Conservation (phyloP, 2,888 invertebrate genomes). For the Ypsolopha sequella region DNA sequence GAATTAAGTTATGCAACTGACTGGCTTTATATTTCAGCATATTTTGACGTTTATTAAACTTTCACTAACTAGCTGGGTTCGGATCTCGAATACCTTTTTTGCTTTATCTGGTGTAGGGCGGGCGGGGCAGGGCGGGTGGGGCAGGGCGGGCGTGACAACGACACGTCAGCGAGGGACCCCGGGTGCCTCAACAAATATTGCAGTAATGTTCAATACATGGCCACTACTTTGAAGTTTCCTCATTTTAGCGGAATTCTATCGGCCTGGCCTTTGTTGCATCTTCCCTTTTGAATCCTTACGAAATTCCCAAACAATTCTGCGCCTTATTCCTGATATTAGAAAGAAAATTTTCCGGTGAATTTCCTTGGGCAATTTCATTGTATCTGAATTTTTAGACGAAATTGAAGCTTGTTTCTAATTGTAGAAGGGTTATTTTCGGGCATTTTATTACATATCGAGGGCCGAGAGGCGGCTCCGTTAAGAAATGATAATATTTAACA, state of each 20-base stretch:
- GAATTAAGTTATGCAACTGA: no score
- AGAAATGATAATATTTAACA: slow-evolving; percentile 4
- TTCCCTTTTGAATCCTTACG: no score
- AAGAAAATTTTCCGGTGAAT: no score
- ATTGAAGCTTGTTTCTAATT: background rate
- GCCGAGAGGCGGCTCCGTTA: background rate
- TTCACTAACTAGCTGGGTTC: no score
- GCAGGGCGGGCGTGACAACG: background rate
- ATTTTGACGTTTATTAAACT: no score
- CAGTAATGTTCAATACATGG: background rate
- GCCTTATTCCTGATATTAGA: no score
- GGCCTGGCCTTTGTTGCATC: background rate
- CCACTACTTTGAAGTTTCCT: background rate
- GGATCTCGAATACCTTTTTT: background rate
- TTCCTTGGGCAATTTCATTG: no score
- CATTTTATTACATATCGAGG: background rate
- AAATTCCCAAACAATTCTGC: no score
- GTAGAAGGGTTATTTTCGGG: background rate
- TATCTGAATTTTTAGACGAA: background rate
- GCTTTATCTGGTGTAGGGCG: background rate
- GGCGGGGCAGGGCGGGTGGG: background rate
- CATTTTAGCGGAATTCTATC: background rate
- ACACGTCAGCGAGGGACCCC: background rate
- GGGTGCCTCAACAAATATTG: slow-evolving; percentile 1
- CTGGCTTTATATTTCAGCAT: no score